Base-by-base conservation (phyloP, 2,888 invertebrate genomes). In the Ferrisia virgata region DNA sequence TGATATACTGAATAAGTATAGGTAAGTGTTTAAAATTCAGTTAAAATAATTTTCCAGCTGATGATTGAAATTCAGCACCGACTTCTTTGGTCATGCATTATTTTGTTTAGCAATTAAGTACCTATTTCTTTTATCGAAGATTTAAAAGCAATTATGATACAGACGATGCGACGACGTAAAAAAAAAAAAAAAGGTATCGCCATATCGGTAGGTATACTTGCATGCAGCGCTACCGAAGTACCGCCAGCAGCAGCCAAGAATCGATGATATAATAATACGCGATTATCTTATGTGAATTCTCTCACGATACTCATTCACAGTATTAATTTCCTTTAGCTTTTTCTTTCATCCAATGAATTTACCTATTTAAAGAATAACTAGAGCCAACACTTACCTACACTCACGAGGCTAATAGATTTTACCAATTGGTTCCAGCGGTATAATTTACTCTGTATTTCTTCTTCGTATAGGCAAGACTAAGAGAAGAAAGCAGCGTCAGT, bases 251-350 rank as follows among this genome's bases (percentile, higher is more conserved):
- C 64, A 33, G 25, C 72, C n/a, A 72, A 72, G 72, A 25, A 76
- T 76, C 72, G 72, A 76, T 76, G 72, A 76, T 76, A 76, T 76
- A 76, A 76, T 76, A 76, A 76, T 76, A 76, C 72, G 72, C 72
- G 72, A 76, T 76, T 76, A 76, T 76, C 72, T 76, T 76, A 76
- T 76, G 72, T 76, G 72, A 76, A 76, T 76, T 76, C 72, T 76
- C 72, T 76, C 72, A 76, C 72, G 72, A 76, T 76, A 76, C 36
- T 76, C 72, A 36, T 76, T 76, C 72, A 76, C 36, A 76, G 72
- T 76, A 76, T 76, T 76, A 76, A 76, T 76, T 76, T 76, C 72
- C 36, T 76, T 76, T 76, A 33, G 8, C 36, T 36, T 76, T 76
- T 76, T 64, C 64, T 64, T 64, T 28, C 64, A 28, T 64, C 28